phyloP scores from a whole-genome alignment of 1,140 invertebrate species.

The Micrasema longulum region DNA sequence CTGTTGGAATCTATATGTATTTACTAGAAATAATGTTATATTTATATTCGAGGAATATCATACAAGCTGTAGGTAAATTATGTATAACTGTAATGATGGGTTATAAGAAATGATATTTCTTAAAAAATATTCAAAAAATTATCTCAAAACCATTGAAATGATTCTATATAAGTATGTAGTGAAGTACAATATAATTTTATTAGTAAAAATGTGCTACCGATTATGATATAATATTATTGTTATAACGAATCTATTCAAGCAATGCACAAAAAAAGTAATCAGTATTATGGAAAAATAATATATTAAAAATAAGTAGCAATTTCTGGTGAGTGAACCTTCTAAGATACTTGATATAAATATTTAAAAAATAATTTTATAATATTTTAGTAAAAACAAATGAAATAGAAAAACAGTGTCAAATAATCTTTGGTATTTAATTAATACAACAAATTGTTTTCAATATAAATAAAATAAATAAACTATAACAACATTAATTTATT shows the following conservation, averaged over 20 bases:
- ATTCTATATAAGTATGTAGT: no score
- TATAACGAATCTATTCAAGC: constrained; percentile 10
- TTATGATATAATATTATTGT: not conserved
- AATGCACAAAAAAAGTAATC: not conserved
- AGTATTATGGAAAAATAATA: no score
- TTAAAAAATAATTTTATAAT: no score
- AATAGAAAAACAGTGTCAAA: no score
- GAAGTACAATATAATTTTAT: constrained; percentile 10
- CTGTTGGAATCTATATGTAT: constrained; percentile 32
- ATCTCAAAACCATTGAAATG: no score
- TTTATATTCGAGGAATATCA: constrained; percentile 26
- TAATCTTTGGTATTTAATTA: no score
- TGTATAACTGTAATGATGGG: constrained; percentile 15
- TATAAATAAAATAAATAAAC: not conserved
- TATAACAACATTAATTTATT: not conserved
- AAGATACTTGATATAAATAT: no score
- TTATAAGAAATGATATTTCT: constrained; percentile 10
- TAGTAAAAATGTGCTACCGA: constrained; percentile 13
- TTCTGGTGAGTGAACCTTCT: no score
- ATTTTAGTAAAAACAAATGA: no score
- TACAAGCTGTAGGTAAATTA: constrained; percentile 34
- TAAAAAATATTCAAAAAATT: constrained; percentile 3
- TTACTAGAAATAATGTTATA: constrained; percentile 29
- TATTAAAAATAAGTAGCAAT: no score
- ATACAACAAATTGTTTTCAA: no score